Evolutionary conservation across 2,888 invertebrate species (phyloP).

Genomic region (Xanthostigma xanthostigma): DNA sequence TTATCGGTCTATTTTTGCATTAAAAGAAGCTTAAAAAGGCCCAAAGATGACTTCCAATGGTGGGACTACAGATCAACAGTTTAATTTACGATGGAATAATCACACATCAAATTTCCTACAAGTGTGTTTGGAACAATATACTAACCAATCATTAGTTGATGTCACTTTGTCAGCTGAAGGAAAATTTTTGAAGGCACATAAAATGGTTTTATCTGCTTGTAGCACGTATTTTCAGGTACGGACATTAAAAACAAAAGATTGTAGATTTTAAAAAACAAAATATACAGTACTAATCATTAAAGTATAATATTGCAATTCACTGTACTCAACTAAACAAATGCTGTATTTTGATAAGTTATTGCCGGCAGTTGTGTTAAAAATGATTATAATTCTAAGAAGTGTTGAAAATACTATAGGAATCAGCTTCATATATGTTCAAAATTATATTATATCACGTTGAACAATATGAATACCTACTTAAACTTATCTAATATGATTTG

Average conservation of each 20-base stretch:
- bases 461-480: too few species aligned
- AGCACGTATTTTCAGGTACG: conserved; percentile 32
- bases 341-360: too few species aligned
- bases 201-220: conserved; percentile 33
- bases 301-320: background rate
- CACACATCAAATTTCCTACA: conserved; percentile 32
- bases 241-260: background rate
- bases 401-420: too few species aligned
- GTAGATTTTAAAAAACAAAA: background rate
- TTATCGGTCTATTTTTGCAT: too few species aligned
- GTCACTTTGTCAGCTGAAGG: conserved; percentile 33
- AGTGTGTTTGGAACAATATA: conserved; percentile 30
- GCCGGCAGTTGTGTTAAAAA: too few species aligned
- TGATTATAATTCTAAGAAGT: too few species aligned
- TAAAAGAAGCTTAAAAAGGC: too few species aligned
- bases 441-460: too few species aligned
- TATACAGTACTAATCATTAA: background rate
- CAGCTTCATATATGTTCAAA: too few species aligned
- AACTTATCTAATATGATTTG: too few species aligned
- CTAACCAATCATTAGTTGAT: conserved; percentile 29
- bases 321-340: too few species aligned
- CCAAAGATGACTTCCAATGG: conserved; percentile 3
- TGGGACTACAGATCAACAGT: conserved; percentile 20
- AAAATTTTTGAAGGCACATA: conserved; percentile 32
- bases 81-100: conserved; percentile 34